Evolutionary conservation across 2,888 invertebrate genomes (phyloP).

Genomic region (Salpingus planirostris): DNA sequence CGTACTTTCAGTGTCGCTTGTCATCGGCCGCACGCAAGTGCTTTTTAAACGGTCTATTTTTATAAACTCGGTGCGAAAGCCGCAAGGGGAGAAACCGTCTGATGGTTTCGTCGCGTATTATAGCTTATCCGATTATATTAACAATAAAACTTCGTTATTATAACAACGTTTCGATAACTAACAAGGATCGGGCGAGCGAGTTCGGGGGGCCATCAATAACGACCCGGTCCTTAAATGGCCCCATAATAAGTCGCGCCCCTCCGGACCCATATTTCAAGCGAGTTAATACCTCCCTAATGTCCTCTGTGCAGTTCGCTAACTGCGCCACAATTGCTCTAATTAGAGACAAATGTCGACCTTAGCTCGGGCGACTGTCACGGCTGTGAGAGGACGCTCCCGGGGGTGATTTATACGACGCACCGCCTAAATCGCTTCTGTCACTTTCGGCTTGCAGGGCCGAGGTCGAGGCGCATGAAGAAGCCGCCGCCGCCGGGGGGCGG

Average conservation of each 20-base stretch:
- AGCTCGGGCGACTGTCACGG: constrained; percentile 11
- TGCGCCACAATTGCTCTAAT: constrained; percentile 39
- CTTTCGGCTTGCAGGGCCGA: constrained; percentile 45
- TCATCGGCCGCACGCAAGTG: constrained; percentile 22
- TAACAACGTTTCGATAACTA: constrained; percentile 11
- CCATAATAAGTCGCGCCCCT: constrained; percentile 26
- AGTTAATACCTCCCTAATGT: constrained; percentile 35
- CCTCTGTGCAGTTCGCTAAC: constrained; percentile 28
- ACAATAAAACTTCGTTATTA: no score
- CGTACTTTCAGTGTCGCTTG: constrained; percentile 11
- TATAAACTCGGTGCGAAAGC: no score
- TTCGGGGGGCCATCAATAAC: constrained; percentile 24
- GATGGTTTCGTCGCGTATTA: no score
- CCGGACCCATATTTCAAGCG: constrained; percentile 28
- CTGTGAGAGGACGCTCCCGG: no score
- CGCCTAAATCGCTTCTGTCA: no score
- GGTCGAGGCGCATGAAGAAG: constrained; percentile 48
- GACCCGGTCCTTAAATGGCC: constrained; percentile 25
- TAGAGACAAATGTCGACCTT: constrained; percentile 35
- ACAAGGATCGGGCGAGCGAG: no score
- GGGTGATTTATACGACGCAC: no score
- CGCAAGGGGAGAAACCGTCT: no score
- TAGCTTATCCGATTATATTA: no score
- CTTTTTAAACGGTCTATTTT: constrained; percentile 22
- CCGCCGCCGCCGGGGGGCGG: constrained; percentile 37